Conservation (phyloP, 1,140 invertebrate species). For the Trialeurodes vaporariorum region DNA sequence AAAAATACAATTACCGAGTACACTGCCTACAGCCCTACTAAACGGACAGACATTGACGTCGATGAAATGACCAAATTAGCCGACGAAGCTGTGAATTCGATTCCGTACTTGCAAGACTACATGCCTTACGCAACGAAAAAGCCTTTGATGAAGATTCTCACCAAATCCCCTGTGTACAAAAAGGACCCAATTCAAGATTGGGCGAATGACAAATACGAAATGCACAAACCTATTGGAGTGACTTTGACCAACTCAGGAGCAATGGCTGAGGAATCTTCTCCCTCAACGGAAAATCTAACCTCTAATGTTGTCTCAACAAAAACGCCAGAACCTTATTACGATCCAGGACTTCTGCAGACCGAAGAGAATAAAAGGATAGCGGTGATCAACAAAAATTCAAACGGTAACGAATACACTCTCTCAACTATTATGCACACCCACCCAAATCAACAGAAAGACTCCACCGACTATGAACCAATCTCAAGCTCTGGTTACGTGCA, state of each 20-base stretch:
- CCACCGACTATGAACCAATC: slow-evolving; percentile 20
- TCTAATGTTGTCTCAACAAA: background rate
- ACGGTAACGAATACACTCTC: slow-evolving; percentile 32
- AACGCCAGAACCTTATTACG: background rate
- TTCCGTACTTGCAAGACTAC: slow-evolving; percentile 42
- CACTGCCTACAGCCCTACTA: slow-evolving; percentile 26
- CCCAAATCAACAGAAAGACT: slow-evolving; percentile 21
- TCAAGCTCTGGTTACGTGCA: slow-evolving; percentile 5
- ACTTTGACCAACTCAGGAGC: slow-evolving; percentile 20
- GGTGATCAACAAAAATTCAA: slow-evolving; percentile 18
- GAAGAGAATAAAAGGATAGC: background rate
- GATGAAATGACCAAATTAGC: slow-evolving; percentile 10
- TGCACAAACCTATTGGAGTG: slow-evolving; percentile 21
- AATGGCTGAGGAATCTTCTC: slow-evolving; percentile 1
- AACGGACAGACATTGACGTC: slow-evolving; percentile 18
- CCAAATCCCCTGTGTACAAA: background rate
- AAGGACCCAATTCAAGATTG: background rate
- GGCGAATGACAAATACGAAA: background rate
- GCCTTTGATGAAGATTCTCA: slow-evolving; percentile 3
- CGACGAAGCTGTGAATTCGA: slow-evolving; percentile 31
- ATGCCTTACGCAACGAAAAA: slow-evolving; percentile 33
- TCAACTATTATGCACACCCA: slow-evolving; percentile 33
- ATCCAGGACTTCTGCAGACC: background rate
- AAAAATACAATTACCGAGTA: slow-evolving; percentile 21
- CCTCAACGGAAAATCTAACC: slow-evolving; percentile 7